Evolutionary conservation across 2,113 vertebrate species (phyloP), one percentile per base, ranked within the genome.

Genomic region (Microtus ochrogaster): DNA sequence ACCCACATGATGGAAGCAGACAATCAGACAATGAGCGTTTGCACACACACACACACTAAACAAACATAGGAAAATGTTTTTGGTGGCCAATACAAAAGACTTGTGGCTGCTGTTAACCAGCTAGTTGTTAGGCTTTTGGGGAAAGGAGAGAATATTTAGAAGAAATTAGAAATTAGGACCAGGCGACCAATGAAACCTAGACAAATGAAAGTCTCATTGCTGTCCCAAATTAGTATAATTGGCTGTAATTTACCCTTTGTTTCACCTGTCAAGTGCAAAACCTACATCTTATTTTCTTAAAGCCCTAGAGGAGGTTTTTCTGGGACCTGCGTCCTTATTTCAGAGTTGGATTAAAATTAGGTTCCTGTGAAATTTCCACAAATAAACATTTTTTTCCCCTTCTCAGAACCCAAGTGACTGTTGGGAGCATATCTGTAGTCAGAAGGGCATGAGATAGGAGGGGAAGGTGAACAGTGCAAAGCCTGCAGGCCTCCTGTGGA

Each of bases 361-460:
- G 81, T 95, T 97, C 91, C 95, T 94, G 89, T 97, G 94, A 96
- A 96, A 96, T 89, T 97, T 91, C 85, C 96, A 86, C 90, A 96
- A 95, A 95, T 90, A 96, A 96, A 96, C 30, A 68, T 92, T 96
- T 97, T 92, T 89, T 47, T 47, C 39, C 68, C 39, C 79, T 93
- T 92, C 58, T 95, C 61, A 86, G 87, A 92, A 93, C 55, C 8
- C 17, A 3, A 3, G 9, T 96, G 86, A 95, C 78, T 94, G 79
- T 84, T 88, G 58, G 79, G 81, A 89, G 81, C 41, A 47, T 84
- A 55, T 55, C 93, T 90, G 68, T 85, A 92, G 76, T 84, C 66
- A 14, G 13, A 61, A 55, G 33, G 55, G 90, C 73, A 68, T 63
- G 44, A 81, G 73, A 76, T 72, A 14, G 70, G 61, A 58, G 83